phyloP scores from a whole-genome alignment of 2,113 vertebrate genomes.

The Synchiropus splendidus region DNA sequence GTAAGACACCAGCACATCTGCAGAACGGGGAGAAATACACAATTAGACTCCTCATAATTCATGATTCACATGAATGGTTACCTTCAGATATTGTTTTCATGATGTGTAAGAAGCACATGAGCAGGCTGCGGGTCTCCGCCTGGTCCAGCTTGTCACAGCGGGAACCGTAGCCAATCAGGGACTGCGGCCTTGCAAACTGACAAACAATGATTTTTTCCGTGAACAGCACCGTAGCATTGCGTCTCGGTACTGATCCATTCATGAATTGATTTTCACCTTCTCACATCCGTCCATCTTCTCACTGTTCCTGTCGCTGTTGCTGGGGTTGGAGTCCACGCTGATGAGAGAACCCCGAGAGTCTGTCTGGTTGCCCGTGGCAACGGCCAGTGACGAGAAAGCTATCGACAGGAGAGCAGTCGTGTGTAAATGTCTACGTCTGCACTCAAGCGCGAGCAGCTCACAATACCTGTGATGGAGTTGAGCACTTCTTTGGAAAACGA shows the following conservation, averaged over 20 bases:
- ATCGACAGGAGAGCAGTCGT: conserved; percentile 8
- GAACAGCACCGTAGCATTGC: no score
- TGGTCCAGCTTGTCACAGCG: conserved; percentile 98
- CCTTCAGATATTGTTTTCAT: conserved; percentile 98
- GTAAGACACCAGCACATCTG: conserved; percentile 91
- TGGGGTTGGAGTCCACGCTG: conserved; percentile 95
- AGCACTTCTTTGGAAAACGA: conserved; percentile 97
- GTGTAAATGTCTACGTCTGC: conserved; percentile 15
- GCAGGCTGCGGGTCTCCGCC: conserved; percentile 88
- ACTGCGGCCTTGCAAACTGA: conserved; percentile 88
- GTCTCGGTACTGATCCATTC: no score
- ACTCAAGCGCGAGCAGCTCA: conserved; percentile 3
- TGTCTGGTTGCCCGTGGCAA: conserved; percentile 87
- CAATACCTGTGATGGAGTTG: conserved; percentile 94
- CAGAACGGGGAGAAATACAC: conserved; percentile 25
- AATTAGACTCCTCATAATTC: background rate
- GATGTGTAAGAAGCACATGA: conserved; percentile 96
- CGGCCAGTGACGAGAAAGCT: conserved; percentile 95
- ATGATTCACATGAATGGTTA: conserved; percentile 35
- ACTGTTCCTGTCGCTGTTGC: conserved; percentile 89
- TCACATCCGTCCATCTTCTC: conserved; percentile 92
- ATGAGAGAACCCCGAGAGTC: conserved; percentile 92
- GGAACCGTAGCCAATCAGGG: conserved; percentile 88
- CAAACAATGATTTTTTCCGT: no score
- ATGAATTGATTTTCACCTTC: conserved; percentile 69